A percentile compares a stretch with the other conserved stretches of the same genome.
These are phyloP conservation scores for Xiphophorus birchmanni DNA, from an alignment of 2,797 vertebrate genomes.

Conservation along the genomic window DNA sequence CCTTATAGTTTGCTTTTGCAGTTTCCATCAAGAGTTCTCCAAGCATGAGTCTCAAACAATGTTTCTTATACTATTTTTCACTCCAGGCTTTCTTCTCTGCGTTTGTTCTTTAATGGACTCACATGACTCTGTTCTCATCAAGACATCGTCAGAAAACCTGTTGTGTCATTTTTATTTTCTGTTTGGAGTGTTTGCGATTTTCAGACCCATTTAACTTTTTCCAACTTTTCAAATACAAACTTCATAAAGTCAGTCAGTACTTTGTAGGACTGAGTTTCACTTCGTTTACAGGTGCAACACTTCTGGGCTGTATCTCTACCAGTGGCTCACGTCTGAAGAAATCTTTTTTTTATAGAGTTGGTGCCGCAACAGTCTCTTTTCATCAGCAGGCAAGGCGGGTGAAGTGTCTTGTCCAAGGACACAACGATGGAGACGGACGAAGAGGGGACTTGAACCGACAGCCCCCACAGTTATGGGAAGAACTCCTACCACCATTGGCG, in stretches of 20 bases:
- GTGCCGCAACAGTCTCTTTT: neutral
- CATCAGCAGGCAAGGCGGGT: too few relatives aligned
- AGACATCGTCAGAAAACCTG: neutral
- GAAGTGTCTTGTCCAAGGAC: too few relatives aligned
- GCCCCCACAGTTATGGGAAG: too few relatives aligned
- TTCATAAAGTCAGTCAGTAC: neutral
- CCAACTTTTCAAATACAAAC: neutral
- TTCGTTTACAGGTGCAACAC: neutral
- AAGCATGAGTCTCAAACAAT: neutral
- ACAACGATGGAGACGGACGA: too few relatives aligned
- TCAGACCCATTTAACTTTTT: neutral
- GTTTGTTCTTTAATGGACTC: neutral
- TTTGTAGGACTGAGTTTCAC: neutral
- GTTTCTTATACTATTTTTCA: neutral
- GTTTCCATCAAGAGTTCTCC: neutral
- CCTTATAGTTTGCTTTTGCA: conserved; percentile 2
- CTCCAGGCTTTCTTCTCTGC: neutral
- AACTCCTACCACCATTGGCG: too few relatives aligned
- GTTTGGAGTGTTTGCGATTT: neutral
- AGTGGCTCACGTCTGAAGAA: neutral
- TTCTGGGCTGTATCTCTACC: neutral
- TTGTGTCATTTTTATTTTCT: neutral
- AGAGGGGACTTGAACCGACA: too few relatives aligned
- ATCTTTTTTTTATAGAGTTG: neutral
- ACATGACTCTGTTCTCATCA: neutral